A percentile compares a stretch with the other conserved stretches of the same genome.
Evolutionary conservation across 2,113 vertebrate genomes (phyloP).

Genomic region (Strix aluco): DNA sequence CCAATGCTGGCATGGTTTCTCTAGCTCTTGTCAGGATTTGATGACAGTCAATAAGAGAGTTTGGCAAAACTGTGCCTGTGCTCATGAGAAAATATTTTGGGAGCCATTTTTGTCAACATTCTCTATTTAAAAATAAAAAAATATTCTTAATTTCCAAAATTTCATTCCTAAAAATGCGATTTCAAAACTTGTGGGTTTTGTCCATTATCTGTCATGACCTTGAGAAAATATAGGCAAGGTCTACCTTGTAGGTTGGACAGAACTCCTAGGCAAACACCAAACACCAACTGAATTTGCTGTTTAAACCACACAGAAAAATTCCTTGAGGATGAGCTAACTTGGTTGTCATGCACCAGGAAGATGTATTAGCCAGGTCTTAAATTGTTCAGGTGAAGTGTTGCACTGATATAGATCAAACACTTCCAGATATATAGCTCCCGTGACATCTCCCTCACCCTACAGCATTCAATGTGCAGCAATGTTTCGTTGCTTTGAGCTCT

Average conservation of each 20-base stretch:
- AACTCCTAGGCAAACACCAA: neutral
- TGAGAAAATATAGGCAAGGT: neutral
- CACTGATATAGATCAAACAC: neutral
- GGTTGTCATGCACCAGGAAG: neutral
- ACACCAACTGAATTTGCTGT: neutral
- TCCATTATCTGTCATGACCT: neutral
- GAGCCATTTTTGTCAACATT: neutral
- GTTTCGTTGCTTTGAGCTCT: neutral
- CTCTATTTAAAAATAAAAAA: neutral
- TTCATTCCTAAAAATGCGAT: neutral
- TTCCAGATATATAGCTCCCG: neutral
- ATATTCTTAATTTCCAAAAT: neutral
- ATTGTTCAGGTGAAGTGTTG: neutral
- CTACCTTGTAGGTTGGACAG: neutral
- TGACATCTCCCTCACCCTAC: neutral
- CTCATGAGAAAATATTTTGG: neutral
- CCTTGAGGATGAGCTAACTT: neutral
- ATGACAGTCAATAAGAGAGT: neutral
- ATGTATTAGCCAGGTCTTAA: neutral
- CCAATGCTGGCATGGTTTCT: neutral
- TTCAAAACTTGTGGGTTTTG: neutral
- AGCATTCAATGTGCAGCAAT: neutral
- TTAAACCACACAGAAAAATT: neutral
- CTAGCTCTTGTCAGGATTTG: neutral
- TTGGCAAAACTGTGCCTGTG: neutral